Base-by-base conservation (phyloP, 2,113 vertebrate species). In the Penelope pileata region DNA sequence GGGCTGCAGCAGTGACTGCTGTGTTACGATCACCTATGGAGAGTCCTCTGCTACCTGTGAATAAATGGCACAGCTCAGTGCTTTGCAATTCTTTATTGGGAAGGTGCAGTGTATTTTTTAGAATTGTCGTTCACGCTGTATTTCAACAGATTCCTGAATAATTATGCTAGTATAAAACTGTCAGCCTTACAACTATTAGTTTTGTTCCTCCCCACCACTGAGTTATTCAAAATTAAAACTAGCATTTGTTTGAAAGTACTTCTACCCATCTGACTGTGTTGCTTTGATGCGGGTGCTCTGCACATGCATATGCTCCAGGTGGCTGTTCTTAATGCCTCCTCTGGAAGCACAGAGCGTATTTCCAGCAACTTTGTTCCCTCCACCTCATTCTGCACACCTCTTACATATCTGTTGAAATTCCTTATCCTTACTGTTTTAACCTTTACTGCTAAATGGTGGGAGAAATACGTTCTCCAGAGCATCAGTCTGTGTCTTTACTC, bases 131-230 rank as follows among this genome's bases (percentile, higher is more conserved):
- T 88, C 54, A 47, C 8, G 1, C 9, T 24, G 0, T 1, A 2
- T 77, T 77, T 29, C 64, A 43, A 5, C 26, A 43, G 59, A 21
- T 69, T 47, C 30, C 36, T 40, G 26, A 73, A 19, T 4, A 21
- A 24, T 6, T 18, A 10, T 8, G 16, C 38, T 80, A 30, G 7
- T 53, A 15, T 69, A 13, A 69, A 83, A 8, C 19, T 40, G 45
- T 64, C 19, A 6, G 5, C 14, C 18, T 59, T 62, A 34, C 22
- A 45, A 10, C 24, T 76, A 9, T 22, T 9, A 3, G 3, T 27
- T 68, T 38, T 58, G 5, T 60, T 80, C 19, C 10, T 80, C 3
- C 23, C 16, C 7, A 73, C 50, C 0, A 0, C 13, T 4, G 9
- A 27, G 36, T 45, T 42, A 42, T 34, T 80, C 7, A 32, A 7